Base-by-base conservation (phyloP, 2,888 invertebrate species). In the Agrotis exclamationis region DNA sequence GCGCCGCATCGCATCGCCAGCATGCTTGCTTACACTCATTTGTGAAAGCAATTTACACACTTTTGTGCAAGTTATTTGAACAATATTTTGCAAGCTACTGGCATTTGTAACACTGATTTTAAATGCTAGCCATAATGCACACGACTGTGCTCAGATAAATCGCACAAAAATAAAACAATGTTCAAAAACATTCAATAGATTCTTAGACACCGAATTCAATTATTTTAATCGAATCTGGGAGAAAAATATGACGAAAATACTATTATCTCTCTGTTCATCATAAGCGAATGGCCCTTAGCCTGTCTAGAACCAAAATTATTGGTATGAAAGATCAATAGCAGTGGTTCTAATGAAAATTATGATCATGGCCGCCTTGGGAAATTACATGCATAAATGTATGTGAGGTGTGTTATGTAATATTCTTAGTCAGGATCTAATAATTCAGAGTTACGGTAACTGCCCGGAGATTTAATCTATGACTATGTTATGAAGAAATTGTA, bases 361-460 rank as follows among this genome's bases (percentile, higher is more conserved):
- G 24, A 79, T 62, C n/a, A 53, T 20, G 20, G n/a, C 50, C 56
- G 57, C 47, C 69, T 24, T 60, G 44, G 50, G 14, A 57, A 47
- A 62, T 62, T 72, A 72, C 57, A 62, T 62, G 47, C 73, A 74
- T 74, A 72, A 51, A 79, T 79, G 53, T 54, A 79, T 74, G 53
- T 13, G 45, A 67, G 11, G 33, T 33, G 53, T 68, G 45, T 24
- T 67, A 67, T 6, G 14, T 53, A 45, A 48, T 33, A 48, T 0
- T 33, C 51, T 58, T 48, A 51, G 22, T 63, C 51, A 51, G 47
- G 22, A 73, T 73, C 48, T 24, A 24, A 48, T 63, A 63, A 73
- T 18, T 24, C 13, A 33, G 22, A 18, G 48, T 33, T 2, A 33
- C 1, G 13, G 20, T n/a, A 33, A 53, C 11, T 45, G 14, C 24